Evolutionary conservation across 1,140 invertebrate species (phyloP).

Genomic region (Melanaphis sacchari): DNA sequence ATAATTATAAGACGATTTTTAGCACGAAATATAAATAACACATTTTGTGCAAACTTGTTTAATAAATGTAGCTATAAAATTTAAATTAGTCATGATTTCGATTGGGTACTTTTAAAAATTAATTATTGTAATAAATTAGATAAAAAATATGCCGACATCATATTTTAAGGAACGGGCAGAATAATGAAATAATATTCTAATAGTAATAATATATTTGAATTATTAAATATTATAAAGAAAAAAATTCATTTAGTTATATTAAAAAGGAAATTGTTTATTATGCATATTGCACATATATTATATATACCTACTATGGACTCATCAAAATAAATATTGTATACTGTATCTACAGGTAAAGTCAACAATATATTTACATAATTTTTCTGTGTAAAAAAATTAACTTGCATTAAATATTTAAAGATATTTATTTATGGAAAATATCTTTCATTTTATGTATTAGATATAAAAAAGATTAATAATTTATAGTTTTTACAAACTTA

Average conservation of each 20-base stretch:
- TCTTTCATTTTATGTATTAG: not conserved
- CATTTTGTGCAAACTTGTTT: not conserved
- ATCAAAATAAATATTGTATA: not conserved
- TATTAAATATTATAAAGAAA: not conserved
- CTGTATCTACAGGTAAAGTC: not conserved
- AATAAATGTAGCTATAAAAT: not conserved
- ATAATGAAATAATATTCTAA: not conserved
- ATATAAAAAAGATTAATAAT: not conserved
- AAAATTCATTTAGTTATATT: not conserved
- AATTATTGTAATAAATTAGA: not conserved
- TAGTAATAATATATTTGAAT: not conserved
- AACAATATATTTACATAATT: constrained; percentile 25
- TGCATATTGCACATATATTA: not conserved
- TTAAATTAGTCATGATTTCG: not conserved
- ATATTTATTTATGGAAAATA: constrained; percentile 25
- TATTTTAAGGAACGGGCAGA: not conserved
- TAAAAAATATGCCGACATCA: not conserved
- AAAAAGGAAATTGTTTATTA: not conserved
- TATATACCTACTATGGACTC: not conserved
- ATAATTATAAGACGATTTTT: not conserved
- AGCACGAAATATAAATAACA: not conserved
- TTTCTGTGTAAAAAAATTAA: not conserved
- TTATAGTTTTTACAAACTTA: constrained; percentile 28
- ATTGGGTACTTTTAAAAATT: not conserved
- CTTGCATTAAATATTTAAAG: not conserved